Evolutionary conservation across 1,140 invertebrate species (phyloP).

Genomic region (Callitettix versicolor): DNA sequence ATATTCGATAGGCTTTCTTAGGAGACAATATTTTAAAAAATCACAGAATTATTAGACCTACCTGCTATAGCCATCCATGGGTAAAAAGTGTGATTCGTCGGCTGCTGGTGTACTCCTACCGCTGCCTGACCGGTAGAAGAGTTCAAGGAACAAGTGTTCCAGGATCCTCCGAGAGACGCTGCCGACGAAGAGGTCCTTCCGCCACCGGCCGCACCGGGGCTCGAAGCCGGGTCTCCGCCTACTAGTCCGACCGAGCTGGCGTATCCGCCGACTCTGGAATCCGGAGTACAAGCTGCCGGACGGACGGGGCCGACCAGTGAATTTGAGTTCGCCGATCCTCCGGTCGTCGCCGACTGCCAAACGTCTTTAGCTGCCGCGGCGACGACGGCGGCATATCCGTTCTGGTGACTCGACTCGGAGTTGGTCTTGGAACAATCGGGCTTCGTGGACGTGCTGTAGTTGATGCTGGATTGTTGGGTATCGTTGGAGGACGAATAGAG

Average conservation of each 20-base stretch:
- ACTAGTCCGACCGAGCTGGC: conserved; percentile 44
- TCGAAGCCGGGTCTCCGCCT: conserved; percentile 61
- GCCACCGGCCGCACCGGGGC: conserved; percentile 55
- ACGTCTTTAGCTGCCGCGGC: conserved; percentile 50
- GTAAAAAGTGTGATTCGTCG: conserved; percentile 84
- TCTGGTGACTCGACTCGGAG: conserved; percentile 44
- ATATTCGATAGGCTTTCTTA: no score
- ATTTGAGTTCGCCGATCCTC: conserved; percentile 31
- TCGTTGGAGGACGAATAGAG: conserved; percentile 58
- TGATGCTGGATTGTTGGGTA: conserved; percentile 42
- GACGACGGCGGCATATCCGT: conserved; percentile 51
- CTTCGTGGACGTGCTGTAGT: conserved; percentile 36
- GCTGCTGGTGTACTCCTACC: conserved; percentile 69
- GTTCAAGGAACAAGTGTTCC: conserved; percentile 71
- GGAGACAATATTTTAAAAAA: background rate
- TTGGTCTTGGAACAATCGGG: conserved; percentile 33
- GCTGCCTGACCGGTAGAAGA: conserved; percentile 57
- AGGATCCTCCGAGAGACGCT: conserved; percentile 47
- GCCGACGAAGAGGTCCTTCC: conserved; percentile 47
- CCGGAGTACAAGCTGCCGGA: conserved; percentile 76
- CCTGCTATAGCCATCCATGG: conserved; percentile 98
- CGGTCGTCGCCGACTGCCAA: conserved; percentile 46
- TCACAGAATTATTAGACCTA: conserved; percentile 31
- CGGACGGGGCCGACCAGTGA: conserved; percentile 47
- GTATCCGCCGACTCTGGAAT: conserved; percentile 57